Conservation (phyloP, 2,113 vertebrate genomes). For the Catharus fuscescens region DNA sequence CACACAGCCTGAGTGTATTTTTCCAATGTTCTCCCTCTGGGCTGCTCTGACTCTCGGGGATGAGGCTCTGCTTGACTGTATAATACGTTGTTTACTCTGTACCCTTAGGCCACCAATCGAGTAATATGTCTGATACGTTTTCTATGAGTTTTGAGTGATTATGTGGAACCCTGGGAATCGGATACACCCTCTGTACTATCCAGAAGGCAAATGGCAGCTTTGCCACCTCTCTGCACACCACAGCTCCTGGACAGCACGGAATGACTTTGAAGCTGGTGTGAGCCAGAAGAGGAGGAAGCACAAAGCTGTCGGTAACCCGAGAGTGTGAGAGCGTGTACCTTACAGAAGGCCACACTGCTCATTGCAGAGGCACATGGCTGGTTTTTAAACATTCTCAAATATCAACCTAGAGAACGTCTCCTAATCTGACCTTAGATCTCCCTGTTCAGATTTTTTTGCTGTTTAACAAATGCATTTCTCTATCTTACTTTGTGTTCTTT, state of each 20-base stretch:
- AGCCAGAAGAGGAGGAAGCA: background rate
- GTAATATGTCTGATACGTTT: background rate
- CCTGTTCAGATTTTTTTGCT: background rate
- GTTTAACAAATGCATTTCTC: background rate
- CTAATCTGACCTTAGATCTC: constrained; percentile 37
- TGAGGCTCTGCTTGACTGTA: background rate
- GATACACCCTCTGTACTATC: background rate
- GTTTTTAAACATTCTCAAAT: constrained; percentile 52
- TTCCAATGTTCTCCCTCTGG: background rate
- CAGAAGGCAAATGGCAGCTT: background rate
- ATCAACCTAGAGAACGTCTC: background rate
- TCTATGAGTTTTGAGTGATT: background rate
- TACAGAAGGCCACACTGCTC: background rate
- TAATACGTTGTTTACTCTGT: background rate
- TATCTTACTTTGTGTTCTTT: background rate
- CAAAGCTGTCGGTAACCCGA: background rate
- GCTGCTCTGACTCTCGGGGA: background rate
- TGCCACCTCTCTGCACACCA: background rate
- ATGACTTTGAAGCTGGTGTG: background rate
- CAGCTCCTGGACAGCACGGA: fast-evolving
- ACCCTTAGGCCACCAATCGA: background rate
- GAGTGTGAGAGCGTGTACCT: background rate
- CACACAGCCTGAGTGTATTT: background rate
- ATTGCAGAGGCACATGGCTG: background rate
- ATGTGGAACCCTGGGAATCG: background rate